Conservation (phyloP, 2,888 invertebrate species). For the Sinelater perroti region DNA sequence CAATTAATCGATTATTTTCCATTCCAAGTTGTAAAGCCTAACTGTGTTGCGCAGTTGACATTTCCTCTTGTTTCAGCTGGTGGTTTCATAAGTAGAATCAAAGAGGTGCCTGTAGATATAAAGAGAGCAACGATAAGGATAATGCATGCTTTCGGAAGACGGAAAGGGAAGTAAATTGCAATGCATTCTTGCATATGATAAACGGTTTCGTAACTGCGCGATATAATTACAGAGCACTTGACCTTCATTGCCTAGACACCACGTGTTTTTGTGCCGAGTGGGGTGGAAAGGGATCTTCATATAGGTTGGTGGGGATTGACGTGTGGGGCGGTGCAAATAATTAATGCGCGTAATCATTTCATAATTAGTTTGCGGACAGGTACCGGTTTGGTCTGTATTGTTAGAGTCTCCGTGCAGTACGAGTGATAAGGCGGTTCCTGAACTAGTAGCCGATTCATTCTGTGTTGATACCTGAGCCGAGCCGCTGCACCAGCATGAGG, state of each 20-base stretch:
- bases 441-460: background rate
- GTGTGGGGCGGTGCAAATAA: slow-evolving; percentile 10
- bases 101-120: too few species aligned
- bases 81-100: too few species aligned
- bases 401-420: background rate
- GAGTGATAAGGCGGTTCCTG: background rate
- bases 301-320: slow-evolving; percentile 15
- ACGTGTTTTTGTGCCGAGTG: slow-evolving; percentile 51
- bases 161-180: slow-evolving; percentile 39
- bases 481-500: background rate
- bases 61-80: too few species aligned
- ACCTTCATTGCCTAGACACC: slow-evolving; percentile 53
- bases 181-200: slow-evolving; percentile 38
- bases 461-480: too few species aligned
- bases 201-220: slow-evolving; percentile 42
- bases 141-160: slow-evolving; percentile 14
- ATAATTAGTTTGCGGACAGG: slow-evolving; percentile 8
- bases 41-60: too few species aligned
- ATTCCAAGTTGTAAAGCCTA: too few species aligned
- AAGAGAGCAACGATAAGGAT: too few species aligned
- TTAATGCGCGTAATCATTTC: slow-evolving; percentile 19
- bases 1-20: too few species aligned
- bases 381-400: slow-evolving; percentile 1
- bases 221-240: slow-evolving; percentile 52
- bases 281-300: slow-evolving; percentile 16